Base-by-base conservation (phyloP, 2,113 vertebrate species). In the Phoxinus phoxinus region DNA sequence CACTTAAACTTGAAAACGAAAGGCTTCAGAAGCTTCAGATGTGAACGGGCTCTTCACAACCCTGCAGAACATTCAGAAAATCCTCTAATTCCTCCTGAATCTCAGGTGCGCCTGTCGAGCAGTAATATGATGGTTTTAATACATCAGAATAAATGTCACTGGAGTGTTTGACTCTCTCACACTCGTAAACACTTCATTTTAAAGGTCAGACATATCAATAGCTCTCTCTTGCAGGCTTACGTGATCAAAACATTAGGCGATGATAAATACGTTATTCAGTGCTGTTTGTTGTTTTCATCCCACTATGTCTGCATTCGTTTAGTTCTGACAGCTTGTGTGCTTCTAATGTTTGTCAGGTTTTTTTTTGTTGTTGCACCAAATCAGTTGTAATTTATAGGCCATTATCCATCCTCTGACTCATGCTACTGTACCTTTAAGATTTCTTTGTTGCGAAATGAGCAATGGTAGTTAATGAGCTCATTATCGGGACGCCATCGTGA, bases 161-260 rank as follows among this genome's bases (percentile, higher is more conserved):
- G n/a, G 59, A 81, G 78, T 61, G 41, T 65, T 63, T 30, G 78
- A 61, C 78, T 81, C 58, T 41, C 56, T 65, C 59, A 1, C 27
- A 53, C n/a, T 76, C 17, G 25, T 81, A 30, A 81, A 81, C 78
- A 81, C 59, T 81, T 63, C n/a, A 63, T 81, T 81, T 21, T 76
- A 81, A 81, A 81, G 78, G 78, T 81, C 78, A 81, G 59, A 63
- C 59, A 81, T 81, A 81, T 81, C 78, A 46, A 46, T 81, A 46
- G 59, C 25, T 65, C 78, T 81, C 59, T 44, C 25, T 30, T 8
- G 23, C 78, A 65, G 78, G 37, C 46, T 81, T 51, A 53, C 48
- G 44, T 48, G 73, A 76, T 76, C 25, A 15, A 27, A 46, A 65
- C 59, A 21, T 63, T 65, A 61, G 59, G 35, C 25, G n/a, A 61